These are phyloP conservation scores for Abrostola triplasia DNA, from an alignment of 2,888 invertebrate species.

Conservation along the genomic window DNA sequence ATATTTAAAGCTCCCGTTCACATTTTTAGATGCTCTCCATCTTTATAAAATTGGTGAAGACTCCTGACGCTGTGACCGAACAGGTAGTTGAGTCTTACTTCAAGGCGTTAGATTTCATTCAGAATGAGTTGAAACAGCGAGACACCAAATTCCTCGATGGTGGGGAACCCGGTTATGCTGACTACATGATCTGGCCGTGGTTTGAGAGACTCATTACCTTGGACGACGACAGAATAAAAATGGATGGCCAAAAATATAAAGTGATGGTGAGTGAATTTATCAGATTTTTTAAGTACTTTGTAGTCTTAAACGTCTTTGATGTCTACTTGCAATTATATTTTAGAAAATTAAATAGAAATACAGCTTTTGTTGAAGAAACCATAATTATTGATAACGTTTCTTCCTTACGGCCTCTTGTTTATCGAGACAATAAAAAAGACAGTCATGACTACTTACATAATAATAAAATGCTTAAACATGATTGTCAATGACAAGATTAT, in stretches of 20 bases:
- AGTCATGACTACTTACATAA: too few relatives aligned
- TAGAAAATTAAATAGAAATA: too few relatives aligned
- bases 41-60: slow-evolving; percentile 63
- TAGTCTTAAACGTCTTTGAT: too few relatives aligned
- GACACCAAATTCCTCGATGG: slow-evolving; percentile 90
- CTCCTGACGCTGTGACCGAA: slow-evolving; percentile 68
- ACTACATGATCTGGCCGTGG: slow-evolving; percentile 97
- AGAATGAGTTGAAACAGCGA: slow-evolving; percentile 89
- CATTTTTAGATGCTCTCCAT: slow-evolving; percentile 68
- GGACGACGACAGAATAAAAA: slow-evolving; percentile 81
- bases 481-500: too few relatives aligned
- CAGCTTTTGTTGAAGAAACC: not conserved
- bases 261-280: slow-evolving; percentile 67
- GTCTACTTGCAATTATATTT: too few relatives aligned
- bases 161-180: slow-evolving; percentile 91
- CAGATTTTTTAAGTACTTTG: too few relatives aligned
- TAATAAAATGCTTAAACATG: too few relatives aligned
- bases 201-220: slow-evolving; percentile 90
- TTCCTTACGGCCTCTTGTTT: too few relatives aligned
- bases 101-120: slow-evolving; percentile 88
- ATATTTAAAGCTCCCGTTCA: not conserved
- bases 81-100: slow-evolving; percentile 63
- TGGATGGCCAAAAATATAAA: slow-evolving; percentile 87
- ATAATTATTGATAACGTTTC: not conserved
- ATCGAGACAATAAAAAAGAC: too few relatives aligned